phyloP scores from a whole-genome alignment of 2,888 invertebrate genomes.

The Dynastes hyllus region DNA sequence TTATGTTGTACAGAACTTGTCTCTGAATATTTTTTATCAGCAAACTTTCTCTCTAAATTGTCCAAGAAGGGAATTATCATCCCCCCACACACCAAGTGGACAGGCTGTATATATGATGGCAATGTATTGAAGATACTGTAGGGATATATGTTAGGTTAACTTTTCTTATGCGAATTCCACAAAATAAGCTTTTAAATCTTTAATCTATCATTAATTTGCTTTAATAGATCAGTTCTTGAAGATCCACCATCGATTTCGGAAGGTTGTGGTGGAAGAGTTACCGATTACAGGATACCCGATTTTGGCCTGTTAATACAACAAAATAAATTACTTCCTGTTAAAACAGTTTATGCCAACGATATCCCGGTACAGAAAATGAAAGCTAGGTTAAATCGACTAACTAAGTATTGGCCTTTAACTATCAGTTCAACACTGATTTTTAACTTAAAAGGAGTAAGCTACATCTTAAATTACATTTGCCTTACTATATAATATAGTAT shows the following conservation, averaged over 20 bases:
- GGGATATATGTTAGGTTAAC: too few relatives aligned
- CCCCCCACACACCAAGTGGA: too few relatives aligned
- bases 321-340: slow-evolving; percentile 84
- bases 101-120: too few relatives aligned
- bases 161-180: too few relatives aligned
- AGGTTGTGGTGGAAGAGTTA: slow-evolving; percentile 94
- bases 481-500: slow-evolving; percentile 9
- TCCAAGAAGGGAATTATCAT: too few relatives aligned
- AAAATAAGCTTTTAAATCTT: too few relatives aligned
- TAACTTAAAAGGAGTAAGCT: slow-evolving; percentile 82
- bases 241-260: slow-evolving; percentile 97
- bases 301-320: slow-evolving; percentile 92
- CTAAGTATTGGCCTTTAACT: slow-evolving; percentile 92
- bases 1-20: too few relatives aligned
- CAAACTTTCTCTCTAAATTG: too few relatives aligned
- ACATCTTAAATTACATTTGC: neutral
- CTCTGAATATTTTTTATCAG: too few relatives aligned
- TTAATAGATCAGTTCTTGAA: slow-evolving; percentile 84
- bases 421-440: slow-evolving; percentile 92
- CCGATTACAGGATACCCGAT: slow-evolving; percentile 91
- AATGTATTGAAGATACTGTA: too few relatives aligned
- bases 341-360: slow-evolving; percentile 68
- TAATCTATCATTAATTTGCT: too few relatives aligned
- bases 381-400: slow-evolving; percentile 82
- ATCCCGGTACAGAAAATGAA: slow-evolving; percentile 78